A percentile compares a stretch with the other conserved stretches of the same genome.
phyloP scores from a whole-genome alignment of 2,888 invertebrate species.

The Torymus aiolomorphi region DNA sequence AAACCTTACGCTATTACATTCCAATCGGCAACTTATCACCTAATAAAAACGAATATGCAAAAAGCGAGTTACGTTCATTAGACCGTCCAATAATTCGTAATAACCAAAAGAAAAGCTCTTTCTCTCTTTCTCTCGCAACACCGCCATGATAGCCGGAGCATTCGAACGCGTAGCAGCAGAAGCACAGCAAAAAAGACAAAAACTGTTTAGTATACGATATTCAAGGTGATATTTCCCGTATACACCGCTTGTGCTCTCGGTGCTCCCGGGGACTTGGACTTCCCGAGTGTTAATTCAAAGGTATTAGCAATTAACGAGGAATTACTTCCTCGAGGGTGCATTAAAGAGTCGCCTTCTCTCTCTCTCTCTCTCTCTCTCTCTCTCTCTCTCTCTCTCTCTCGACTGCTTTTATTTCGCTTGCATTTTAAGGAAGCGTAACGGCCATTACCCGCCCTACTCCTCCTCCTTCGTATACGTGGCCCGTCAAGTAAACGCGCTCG shows the following conservation, averaged over 20 bases:
- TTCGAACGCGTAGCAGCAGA: no score
- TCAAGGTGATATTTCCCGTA: conserved; percentile 40
- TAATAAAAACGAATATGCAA: neutral
- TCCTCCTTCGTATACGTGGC: conserved; percentile 15
- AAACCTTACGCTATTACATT: no score
- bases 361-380: neutral
- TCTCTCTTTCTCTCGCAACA: no score
- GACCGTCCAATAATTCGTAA: conserved; percentile 20
- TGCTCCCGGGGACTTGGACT: conserved; percentile 21
- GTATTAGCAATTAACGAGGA: conserved; percentile 57
- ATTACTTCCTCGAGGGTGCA: conserved; percentile 55
- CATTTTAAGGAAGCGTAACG: conserved; percentile 55
- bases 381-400: neutral
- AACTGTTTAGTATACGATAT: conserved; percentile 21
- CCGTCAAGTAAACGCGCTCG: conserved; percentile 49
- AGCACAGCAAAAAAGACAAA: neutral
- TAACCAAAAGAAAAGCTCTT: conserved; percentile 4
- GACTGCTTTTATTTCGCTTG: conserved; percentile 47
- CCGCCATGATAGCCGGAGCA: no score
- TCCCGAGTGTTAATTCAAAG: conserved; percentile 51
- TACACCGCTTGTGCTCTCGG: neutral
- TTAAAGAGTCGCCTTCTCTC: conserved; percentile 37
- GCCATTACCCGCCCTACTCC: conserved; percentile 36
- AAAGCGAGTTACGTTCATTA: neutral
- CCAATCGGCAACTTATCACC: no score